A percentile compares a stretch with the other conserved stretches of the same genome.
Evolutionary conservation across 2,888 invertebrate genomes (phyloP).

Genomic region (Hymenopus coronatus): DNA sequence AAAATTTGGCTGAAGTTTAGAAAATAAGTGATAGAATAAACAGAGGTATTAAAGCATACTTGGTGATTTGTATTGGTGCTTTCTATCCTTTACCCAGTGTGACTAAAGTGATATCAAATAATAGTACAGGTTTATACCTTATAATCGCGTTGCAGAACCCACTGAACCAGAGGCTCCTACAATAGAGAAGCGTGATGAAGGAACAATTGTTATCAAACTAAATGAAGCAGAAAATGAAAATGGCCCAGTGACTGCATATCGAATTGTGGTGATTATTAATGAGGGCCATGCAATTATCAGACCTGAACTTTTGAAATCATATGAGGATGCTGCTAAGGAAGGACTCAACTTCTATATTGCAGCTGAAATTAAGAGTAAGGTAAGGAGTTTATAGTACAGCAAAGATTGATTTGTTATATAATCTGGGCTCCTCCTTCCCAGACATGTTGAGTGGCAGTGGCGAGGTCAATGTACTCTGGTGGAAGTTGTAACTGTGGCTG

Average conservation of each 20-base stretch:
- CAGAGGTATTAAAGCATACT: no score
- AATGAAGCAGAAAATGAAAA: constrained; percentile 68
- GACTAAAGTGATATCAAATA: no score
- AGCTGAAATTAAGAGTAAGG: constrained; percentile 70
- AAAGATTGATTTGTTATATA: no score
- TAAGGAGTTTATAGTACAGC: constrained; percentile 35
- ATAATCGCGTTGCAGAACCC: constrained; percentile 50
- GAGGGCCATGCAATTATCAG: constrained; percentile 58
- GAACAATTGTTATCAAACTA: constrained; percentile 64
- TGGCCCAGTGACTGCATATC: constrained; percentile 74
- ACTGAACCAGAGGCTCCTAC: constrained; percentile 64
- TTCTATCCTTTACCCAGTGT: no score
- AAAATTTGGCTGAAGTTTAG: no score
- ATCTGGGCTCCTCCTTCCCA: no score
- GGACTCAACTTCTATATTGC: constrained; percentile 78
- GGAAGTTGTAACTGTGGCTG: no score
- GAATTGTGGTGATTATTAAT: constrained; percentile 66
- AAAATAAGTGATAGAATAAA: no score
- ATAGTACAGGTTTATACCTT: no score
- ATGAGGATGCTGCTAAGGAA: constrained; percentile 62
- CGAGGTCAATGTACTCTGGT: no score
- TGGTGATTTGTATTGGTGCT: no score
- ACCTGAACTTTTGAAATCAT: constrained; percentile 60
- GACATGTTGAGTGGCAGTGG: no score
- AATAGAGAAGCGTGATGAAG: constrained; percentile 59